Percentiles rank a stretch among this genome's conserved stretches.
Evolutionary conservation across 2,888 invertebrate species (phyloP).

Genomic region (Microdon myrmicae): DNA sequence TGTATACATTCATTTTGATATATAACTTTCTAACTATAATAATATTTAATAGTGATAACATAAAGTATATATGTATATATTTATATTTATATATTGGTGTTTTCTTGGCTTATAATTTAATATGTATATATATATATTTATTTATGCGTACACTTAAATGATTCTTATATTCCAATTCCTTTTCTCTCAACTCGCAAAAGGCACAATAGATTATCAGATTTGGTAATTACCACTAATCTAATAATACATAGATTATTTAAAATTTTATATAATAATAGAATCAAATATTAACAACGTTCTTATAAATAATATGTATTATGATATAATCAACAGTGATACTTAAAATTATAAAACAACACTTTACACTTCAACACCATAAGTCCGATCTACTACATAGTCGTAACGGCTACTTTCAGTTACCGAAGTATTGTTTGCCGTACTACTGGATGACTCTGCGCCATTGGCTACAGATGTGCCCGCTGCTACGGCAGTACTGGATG

Average conservation of each 20-base stretch:
- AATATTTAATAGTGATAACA: slow-evolving; percentile 57
- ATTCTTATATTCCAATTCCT: slow-evolving; percentile 6
- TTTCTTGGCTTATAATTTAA: slow-evolving; percentile 20
- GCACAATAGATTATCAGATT: slow-evolving; percentile 47
- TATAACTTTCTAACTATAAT: slow-evolving; percentile 52
- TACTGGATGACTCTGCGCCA: slow-evolving; percentile 11
- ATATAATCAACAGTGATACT: slow-evolving; percentile 17
- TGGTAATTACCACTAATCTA: no score
- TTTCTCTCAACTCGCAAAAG: slow-evolving; percentile 18
- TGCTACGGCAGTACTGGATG: slow-evolving; percentile 45
- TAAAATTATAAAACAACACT: slow-evolving; percentile 26
- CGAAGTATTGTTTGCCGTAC: slow-evolving; percentile 19
- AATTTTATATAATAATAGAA: slow-evolving; percentile 18
- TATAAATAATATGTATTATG: slow-evolving; percentile 12
- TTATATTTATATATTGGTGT: no score
- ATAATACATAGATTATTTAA: slow-evolving; percentile 9
- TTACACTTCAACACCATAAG: slow-evolving; percentile 86
- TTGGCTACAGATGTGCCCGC: slow-evolving; percentile 30
- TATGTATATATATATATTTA: slow-evolving; percentile 32
- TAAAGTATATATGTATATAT: no score
- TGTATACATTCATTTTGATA: slow-evolving; percentile 34
- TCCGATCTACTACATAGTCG: slow-evolving; percentile 85
- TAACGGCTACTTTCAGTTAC: slow-evolving; percentile 70
- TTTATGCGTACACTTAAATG: slow-evolving; percentile 30
- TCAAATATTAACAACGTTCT: slow-evolving; percentile 43